Conservation (phyloP, 92 coral and sea anemone genomes). For the Montipora capitata region DNA sequence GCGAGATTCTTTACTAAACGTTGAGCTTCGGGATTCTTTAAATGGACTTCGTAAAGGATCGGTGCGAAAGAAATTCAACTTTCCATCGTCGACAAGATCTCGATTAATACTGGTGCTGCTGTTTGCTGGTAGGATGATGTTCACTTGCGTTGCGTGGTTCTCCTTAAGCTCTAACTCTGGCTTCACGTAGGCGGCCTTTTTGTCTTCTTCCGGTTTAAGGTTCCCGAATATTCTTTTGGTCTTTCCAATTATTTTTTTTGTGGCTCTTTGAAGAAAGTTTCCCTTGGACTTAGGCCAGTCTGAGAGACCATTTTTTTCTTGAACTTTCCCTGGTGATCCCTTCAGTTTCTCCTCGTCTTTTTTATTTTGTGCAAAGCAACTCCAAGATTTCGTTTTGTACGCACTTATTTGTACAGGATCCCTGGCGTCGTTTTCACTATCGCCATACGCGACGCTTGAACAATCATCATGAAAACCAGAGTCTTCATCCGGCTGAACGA, state of each 20-base stretch:
- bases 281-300: slow-evolving; percentile 6
- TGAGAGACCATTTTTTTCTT: slow-evolving; percentile 8
- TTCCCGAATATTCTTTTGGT: slow-evolving; percentile 14
- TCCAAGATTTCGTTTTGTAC: slow-evolving; percentile 29
- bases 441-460: slow-evolving; percentile 41
- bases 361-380: background rate
- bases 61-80: slow-evolving; percentile 18
- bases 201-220: slow-evolving; percentile 11
- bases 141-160: slow-evolving; percentile 15
- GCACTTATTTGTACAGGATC: background rate
- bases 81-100: slow-evolving; percentile 14
- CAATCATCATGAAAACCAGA: slow-evolving; percentile 52
- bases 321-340: background rate
- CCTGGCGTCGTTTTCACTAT: background rate
- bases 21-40: slow-evolving; percentile 37
- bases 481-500: slow-evolving; percentile 44
- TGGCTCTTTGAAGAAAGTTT: slow-evolving; percentile 60
- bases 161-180: slow-evolving; percentile 4
- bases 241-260: slow-evolving; percentile 60
- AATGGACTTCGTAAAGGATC: slow-evolving; percentile 37
- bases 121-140: slow-evolving; percentile 26
- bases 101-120: slow-evolving; percentile 30
- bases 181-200: background rate
- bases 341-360: background rate
- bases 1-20: slow-evolving; percentile 29